Percentiles rank a stretch among this genome's conserved stretches.
Evolutionary conservation across 2,888 invertebrate species (phyloP).

Genomic region (Drosophila monieri): DNA sequence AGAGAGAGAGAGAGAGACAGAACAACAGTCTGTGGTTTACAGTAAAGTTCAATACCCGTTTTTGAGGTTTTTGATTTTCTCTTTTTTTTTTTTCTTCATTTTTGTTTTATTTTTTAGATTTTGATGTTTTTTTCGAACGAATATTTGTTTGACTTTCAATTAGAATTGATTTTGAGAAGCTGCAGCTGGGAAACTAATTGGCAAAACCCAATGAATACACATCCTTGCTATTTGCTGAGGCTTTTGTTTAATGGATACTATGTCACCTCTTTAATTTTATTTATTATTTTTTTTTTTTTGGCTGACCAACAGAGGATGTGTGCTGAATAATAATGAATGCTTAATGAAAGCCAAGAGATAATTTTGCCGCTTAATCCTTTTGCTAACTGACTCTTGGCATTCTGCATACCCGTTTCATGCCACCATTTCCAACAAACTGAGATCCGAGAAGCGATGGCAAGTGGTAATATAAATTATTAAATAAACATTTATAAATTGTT

Average conservation of each 20-base stretch:
- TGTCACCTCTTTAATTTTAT: neutral
- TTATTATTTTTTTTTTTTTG: too few species aligned
- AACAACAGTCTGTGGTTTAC: neutral
- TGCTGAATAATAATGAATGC: slow-evolving; percentile 9
- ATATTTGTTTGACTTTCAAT: neutral
- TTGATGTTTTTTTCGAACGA: too few species aligned
- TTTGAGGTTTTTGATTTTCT: too few species aligned
- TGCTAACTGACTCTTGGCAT: slow-evolving; percentile 17
- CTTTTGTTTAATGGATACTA: slow-evolving; percentile 19
- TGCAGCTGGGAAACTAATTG: slow-evolving; percentile 6
- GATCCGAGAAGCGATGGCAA: too few species aligned
- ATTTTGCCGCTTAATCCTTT: slow-evolving; percentile 24
- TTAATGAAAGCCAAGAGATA: slow-evolving; percentile 31
- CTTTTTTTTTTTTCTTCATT: too few species aligned
- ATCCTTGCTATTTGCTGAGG: neutral
- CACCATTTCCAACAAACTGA: neutral
- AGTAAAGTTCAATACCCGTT: neutral
- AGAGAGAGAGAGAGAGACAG: neutral
- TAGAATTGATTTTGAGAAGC: neutral
- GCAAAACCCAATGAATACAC: neutral
- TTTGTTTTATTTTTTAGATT: too few species aligned
- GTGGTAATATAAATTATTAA: slow-evolving; percentile 46
- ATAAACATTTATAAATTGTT: slow-evolving; percentile 52
- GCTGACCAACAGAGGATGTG: neutral
- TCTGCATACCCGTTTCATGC: neutral